Conservation (phyloP, 2,113 vertebrate genomes). For the Notechis scutatus region DNA sequence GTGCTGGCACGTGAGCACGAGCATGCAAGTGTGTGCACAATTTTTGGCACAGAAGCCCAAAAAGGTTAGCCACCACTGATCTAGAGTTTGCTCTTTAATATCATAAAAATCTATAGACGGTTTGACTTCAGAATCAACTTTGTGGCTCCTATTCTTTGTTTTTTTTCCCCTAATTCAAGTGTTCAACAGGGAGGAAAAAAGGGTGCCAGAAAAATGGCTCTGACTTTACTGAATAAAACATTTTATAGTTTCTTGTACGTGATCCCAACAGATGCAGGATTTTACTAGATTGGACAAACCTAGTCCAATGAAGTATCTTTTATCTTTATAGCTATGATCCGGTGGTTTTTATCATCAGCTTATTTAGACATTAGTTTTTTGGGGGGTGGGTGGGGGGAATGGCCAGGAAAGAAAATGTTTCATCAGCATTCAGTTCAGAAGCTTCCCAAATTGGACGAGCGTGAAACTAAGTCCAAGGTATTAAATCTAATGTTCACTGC, state of each 20-base stretch:
- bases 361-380: not conserved
- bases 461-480: not conserved
- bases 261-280: not conserved
- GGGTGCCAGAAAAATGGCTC: not conserved
- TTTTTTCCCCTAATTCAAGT: not conserved
- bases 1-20: no score
- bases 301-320: not conserved
- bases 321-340: not conserved
- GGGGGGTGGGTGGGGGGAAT: fast-evolving
- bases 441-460: not conserved
- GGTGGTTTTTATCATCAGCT: not conserved
- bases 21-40: no score
- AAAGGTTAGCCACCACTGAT: no score
- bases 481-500: not conserved
- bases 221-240: not conserved
- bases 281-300: not conserved
- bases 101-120: not conserved
- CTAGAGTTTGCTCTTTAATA: not conserved
- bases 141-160: not conserved
- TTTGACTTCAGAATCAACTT: not conserved
- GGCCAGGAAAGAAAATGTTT: not conserved
- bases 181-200: not conserved
- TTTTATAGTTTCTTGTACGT: not conserved
- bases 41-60: no score
- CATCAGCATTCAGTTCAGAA: not conserved